Evolutionary conservation across 2,113 vertebrate species (phyloP).

Genomic region (Cynocephalus volans): DNA sequence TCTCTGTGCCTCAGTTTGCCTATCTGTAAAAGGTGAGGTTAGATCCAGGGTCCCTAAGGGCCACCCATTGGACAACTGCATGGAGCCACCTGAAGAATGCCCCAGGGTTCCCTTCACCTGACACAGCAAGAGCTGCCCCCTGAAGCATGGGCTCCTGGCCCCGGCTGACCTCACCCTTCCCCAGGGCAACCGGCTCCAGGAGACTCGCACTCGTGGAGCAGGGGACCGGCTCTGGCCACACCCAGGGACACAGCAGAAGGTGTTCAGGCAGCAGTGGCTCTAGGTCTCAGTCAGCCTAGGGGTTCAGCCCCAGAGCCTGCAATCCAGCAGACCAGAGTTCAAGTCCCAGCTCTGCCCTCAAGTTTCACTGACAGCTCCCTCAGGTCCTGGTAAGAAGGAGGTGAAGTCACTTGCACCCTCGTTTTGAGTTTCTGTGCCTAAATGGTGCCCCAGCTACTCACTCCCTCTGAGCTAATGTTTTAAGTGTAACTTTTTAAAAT

Average conservation of each 20-base stretch:
- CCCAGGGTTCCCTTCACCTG: not conserved
- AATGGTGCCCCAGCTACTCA: not conserved
- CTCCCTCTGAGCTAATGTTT: not conserved
- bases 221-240: not conserved
- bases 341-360: not conserved
- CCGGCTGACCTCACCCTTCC: not conserved
- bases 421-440: not conserved
- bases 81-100: not conserved
- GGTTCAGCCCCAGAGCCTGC: not conserved
- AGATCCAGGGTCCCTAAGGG: not conserved
- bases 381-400: not conserved
- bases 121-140: not conserved
- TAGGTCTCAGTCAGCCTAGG: not conserved
- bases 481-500: not conserved
- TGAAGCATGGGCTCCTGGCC: not conserved
- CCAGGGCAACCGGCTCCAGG: not conserved
- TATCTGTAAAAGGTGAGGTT: not conserved
- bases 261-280: not conserved
- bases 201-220: not conserved
- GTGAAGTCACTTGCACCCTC: not conserved
- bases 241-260: not conserved
- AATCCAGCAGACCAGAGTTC: not conserved
- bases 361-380: not conserved
- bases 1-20: not conserved
- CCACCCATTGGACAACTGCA: not conserved